A percentile compares a stretch with the other conserved stretches of the same genome.
Conservation (phyloP, 2,888 invertebrate genomes). For the Euzetes globulus region DNA sequence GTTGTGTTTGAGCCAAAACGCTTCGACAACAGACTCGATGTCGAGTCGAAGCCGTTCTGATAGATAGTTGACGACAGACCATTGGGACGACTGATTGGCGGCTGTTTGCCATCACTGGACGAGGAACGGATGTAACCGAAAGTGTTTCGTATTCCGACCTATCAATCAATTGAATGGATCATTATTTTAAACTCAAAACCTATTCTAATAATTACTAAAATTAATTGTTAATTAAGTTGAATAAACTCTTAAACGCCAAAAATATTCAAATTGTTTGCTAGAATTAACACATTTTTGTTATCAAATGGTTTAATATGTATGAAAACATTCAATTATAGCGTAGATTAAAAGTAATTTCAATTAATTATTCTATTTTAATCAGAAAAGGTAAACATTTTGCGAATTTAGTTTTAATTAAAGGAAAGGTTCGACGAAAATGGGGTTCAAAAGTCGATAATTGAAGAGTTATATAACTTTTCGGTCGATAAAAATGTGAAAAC, state of each 20-base stretch:
- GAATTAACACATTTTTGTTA: too few relatives aligned
- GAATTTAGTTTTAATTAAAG: too few relatives aligned
- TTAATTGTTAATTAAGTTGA: neutral
- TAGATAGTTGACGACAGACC: constrained; percentile 45
- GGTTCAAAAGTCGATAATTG: neutral
- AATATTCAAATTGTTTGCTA: neutral
- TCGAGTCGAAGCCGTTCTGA: constrained; percentile 54
- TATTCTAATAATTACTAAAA: neutral
- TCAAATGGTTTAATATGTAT: too few relatives aligned
- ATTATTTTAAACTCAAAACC: neutral
- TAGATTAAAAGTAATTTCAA: too few relatives aligned
- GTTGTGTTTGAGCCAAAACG: constrained; percentile 30
- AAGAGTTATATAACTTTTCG: neutral
- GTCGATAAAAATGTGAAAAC: neutral
- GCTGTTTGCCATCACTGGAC: constrained; percentile 54
- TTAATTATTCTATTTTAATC: too few relatives aligned
- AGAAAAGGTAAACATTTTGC: too few relatives aligned
- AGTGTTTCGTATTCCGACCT: constrained; percentile 64
- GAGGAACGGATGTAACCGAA: constrained; percentile 87
- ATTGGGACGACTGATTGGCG: constrained; percentile 83
- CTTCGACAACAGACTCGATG: constrained; percentile 38
- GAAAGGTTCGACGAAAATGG: neutral
- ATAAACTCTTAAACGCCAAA: neutral
- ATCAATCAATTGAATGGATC: neutral
- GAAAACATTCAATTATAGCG: too few relatives aligned